phyloP scores from a whole-genome alignment of 2,113 vertebrate genomes.

The Siniperca knerii region DNA sequence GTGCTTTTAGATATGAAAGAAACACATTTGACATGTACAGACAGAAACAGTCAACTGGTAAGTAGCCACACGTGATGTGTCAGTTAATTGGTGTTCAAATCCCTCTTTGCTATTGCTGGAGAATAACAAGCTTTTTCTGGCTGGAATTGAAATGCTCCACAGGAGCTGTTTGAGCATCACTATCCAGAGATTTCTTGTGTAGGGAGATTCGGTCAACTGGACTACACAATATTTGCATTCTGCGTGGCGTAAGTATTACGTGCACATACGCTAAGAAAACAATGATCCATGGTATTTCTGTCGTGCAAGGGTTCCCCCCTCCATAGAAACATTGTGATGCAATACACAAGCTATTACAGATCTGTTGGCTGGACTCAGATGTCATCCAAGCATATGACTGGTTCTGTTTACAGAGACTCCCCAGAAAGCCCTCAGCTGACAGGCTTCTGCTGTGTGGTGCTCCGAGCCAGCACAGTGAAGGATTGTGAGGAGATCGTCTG shows the following conservation, averaged over 20 bases:
- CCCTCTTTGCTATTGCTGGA: not conserved
- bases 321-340: constrained; percentile 10
- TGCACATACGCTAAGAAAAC: not conserved
- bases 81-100: not conserved
- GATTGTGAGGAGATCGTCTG: constrained; percentile 87
- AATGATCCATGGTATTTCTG: not conserved
- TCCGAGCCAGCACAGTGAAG: constrained; percentile 74
- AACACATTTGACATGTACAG: constrained; percentile 85
- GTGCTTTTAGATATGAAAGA: constrained; percentile 89
- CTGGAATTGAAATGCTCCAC: not conserved
- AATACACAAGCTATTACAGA: not conserved
- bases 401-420: constrained; percentile 82
- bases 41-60: constrained; percentile 83
- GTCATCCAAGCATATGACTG: constrained; percentile 54
- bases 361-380: constrained; percentile 31
- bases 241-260: constrained; percentile 83
- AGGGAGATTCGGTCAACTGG: constrained; percentile 78
- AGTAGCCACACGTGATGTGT: not conserved
- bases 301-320: not conserved
- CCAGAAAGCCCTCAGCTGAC: constrained; percentile 73
- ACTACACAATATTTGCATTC: constrained; percentile 85
- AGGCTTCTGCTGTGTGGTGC: constrained; percentile 85
- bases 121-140: not conserved
- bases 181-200: constrained; percentile 90
- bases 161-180: constrained; percentile 86